phyloP scores from a whole-genome alignment of 2,888 invertebrate species.

The Teleogryllus oceanicus region DNA sequence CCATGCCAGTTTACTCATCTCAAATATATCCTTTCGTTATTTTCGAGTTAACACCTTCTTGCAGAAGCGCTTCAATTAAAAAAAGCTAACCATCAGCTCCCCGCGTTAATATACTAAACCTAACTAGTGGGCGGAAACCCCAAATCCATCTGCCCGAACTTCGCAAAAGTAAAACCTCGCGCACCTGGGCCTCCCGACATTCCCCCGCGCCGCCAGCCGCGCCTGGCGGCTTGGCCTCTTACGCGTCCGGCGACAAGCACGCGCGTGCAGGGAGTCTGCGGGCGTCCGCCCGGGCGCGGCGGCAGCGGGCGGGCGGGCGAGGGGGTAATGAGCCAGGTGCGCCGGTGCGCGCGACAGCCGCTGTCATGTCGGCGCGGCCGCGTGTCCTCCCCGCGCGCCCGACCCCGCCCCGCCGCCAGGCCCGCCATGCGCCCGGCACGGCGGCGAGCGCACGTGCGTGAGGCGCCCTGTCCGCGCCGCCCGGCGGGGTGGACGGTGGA shows the following conservation, averaged over 20 bases:
- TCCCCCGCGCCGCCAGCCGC: too few species aligned
- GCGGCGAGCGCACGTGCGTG: background rate
- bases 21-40: too few species aligned
- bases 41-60: too few species aligned
- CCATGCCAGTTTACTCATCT: too few species aligned
- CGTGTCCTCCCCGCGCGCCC: background rate
- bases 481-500: background rate
- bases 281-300: background rate
- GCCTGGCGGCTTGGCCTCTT: background rate
- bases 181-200: too few species aligned
- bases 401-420: too few species aligned
- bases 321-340: background rate
- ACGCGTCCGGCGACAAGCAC: background rate
- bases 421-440: background rate
- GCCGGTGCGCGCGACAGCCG: conserved; percentile 1
- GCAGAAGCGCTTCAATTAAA: too few species aligned
- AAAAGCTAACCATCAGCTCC: too few species aligned
- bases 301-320: background rate
- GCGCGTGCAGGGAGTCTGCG: background rate
- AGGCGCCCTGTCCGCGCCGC: background rate
- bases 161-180: background rate
- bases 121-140: background rate
- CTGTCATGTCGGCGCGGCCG: background rate
- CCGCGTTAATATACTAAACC: background rate
- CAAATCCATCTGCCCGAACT: background rate